Evolutionary conservation across 1,140 invertebrate species (phyloP), one percentile per base, ranked within the genome.

Genomic region (Nilaparvata lugens): DNA sequence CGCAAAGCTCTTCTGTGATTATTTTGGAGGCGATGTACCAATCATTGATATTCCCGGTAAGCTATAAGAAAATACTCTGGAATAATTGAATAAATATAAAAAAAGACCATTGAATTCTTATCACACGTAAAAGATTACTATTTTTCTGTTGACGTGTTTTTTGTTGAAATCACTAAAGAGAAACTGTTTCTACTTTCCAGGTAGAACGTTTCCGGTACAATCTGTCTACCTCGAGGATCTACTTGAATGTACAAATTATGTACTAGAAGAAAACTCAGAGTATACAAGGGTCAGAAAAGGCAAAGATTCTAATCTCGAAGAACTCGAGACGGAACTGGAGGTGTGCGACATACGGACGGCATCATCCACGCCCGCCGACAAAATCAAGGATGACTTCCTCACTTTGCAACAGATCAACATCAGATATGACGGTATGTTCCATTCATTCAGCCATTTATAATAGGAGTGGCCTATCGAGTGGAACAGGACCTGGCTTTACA

Each of bases 171-270:
- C n/a, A n/a, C n/a, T n/a, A n/a, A n/a, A n/a, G n/a, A n/a, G n/a
- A n/a, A n/a, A n/a, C n/a, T n/a, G n/a, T n/a, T n/a, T n/a, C n/a
- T n/a, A n/a, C 23, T 69, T 70, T 67, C 35, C 54, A 72, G 70
- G 70, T 9, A 78, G 85, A 67, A 93, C 88, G 1, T 93, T 84
- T 70, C 88, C 89, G 1, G 90, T 93, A 0, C 77, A 89, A 67
- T 86, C 91, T 73, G 74, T 84, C 40, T 90, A 88, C 68, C 75
- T 91, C 9, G 88, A 91, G 75, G 86, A 90, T 68, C 80, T 89
- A 56, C 72, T 90, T 62, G 85, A 89, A 60, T 74, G 74, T 51
- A 82, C 80, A 4, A 75, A 80, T 69, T 91, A 83, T 71, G 77
- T 85, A 14, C 69, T 89, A 62, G 86, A 89, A 75, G 84, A 85